Conservation (phyloP, 2,888 invertebrate species). For the Tillus elongatus region DNA sequence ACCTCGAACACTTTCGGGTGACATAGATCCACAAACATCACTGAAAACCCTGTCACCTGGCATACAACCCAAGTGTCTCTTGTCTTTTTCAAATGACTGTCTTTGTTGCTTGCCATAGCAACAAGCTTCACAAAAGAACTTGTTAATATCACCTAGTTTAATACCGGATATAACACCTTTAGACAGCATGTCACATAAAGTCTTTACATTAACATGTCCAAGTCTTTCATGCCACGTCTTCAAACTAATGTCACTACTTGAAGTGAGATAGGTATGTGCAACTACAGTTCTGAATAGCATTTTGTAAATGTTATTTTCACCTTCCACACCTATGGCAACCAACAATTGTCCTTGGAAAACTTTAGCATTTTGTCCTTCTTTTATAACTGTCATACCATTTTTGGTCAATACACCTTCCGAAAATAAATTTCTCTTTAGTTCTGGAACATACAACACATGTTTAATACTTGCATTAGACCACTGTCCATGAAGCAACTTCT, state of each 20-base stretch:
- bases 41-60: conserved; percentile 16
- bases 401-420: background rate
- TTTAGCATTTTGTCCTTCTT: background rate
- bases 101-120: conserved; percentile 17
- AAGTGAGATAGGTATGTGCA: too few species aligned
- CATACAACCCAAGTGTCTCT: conserved; percentile 7
- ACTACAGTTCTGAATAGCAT: too few species aligned
- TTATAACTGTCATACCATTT: background rate
- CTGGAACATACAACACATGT: background rate
- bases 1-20: conserved; percentile 13
- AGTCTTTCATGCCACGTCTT: background rate
- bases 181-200: conserved; percentile 10
- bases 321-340: background rate
- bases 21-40: conserved; percentile 18
- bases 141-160: conserved; percentile 8
- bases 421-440: background rate
- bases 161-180: conserved; percentile 8
- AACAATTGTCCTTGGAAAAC: background rate
- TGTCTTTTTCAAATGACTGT: conserved; percentile 12
- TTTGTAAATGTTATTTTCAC: conserved; percentile 1
- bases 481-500: too few species aligned
- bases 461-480: background rate
- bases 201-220: conserved; percentile 7
- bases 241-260: too few species aligned
- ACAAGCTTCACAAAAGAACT: conserved; percentile 20